Percentiles rank a stretch among this genome's conserved stretches.
phyloP scores from a whole-genome alignment of 53 echinoderm and acorn worm species.

The Stichopus horrens region DNA sequence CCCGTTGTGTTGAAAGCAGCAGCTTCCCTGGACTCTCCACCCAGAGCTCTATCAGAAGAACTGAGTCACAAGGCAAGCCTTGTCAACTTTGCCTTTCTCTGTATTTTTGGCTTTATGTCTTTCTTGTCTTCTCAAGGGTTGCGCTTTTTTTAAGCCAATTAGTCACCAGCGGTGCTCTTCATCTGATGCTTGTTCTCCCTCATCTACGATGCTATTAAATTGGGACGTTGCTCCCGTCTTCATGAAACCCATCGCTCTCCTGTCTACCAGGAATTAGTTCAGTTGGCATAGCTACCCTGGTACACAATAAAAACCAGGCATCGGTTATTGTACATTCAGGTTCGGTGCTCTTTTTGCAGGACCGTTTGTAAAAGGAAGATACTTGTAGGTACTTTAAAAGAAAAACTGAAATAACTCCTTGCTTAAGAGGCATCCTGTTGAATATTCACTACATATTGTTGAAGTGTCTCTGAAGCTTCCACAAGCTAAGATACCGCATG shows the following conservation, averaged over 20 bases:
- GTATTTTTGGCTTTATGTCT: neutral
- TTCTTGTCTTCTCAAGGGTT: neutral
- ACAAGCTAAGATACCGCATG: no score
- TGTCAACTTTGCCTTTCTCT: neutral
- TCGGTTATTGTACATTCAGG: no score
- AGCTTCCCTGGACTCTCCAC: neutral
- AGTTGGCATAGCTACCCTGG: neutral
- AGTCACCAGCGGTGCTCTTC: constrained; percentile 25
- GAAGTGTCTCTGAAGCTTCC: no score
- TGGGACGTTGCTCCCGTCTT: constrained; percentile 15
- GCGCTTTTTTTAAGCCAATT: constrained; percentile 35
- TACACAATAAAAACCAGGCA: neutral
- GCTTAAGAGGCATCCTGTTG: no score
- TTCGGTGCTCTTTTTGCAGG: no score
- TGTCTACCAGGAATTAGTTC: neutral
- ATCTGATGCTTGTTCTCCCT: neutral
- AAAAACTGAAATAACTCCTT: no score
- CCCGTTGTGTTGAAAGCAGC: neutral
- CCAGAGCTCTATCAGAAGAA: neutral
- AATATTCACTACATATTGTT: no score
- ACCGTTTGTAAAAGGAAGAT: no score
- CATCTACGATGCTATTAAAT: constrained; percentile 1
- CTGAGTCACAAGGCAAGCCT: neutral
- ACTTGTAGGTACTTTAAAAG: no score
- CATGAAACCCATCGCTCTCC: neutral